Evolutionary conservation across 92 coral and sea anemone species (phyloP).

Genomic region (Parazoanthus swiftii): DNA sequence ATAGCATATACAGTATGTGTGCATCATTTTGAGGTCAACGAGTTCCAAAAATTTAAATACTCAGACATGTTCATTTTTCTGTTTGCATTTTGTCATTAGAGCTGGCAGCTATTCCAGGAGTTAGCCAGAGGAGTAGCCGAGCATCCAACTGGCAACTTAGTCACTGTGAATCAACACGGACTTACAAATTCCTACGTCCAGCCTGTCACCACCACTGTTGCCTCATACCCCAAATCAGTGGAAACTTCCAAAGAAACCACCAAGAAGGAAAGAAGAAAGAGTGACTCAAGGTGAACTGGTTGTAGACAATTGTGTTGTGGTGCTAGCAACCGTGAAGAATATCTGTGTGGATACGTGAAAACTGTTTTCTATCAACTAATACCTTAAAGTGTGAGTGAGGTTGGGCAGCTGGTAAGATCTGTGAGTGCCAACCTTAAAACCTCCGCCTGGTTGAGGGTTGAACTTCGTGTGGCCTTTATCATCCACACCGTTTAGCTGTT

Average conservation of each 20-base stretch:
- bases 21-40: too few species aligned
- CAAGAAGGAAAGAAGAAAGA: conserved; percentile 26
- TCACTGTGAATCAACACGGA: conserved; percentile 28
- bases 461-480: too few species aligned
- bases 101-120: conserved; percentile 43
- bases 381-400: too few species aligned
- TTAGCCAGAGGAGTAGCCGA: conserved; percentile 26
- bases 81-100: conserved; percentile 4
- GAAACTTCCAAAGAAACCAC: not conserved
- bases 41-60: not conserved
- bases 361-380: too few species aligned
- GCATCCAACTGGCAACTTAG: conserved; percentile 21
- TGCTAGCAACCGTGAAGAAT: not conserved
- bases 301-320: not conserved
- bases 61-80: too few species aligned
- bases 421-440: too few species aligned
- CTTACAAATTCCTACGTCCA: conserved; percentile 1
- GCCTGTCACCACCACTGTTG: conserved; percentile 8
- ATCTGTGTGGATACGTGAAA: not conserved
- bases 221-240: conserved; percentile 20
- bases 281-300: conserved; percentile 26
- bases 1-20: too few species aligned
- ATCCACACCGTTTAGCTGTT: too few species aligned
- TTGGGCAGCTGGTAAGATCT: too few species aligned
- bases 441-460: too few species aligned